Evolutionary conservation across 2,113 vertebrate genomes (phyloP).

Genomic region (Herpetotheres cachinnans): DNA sequence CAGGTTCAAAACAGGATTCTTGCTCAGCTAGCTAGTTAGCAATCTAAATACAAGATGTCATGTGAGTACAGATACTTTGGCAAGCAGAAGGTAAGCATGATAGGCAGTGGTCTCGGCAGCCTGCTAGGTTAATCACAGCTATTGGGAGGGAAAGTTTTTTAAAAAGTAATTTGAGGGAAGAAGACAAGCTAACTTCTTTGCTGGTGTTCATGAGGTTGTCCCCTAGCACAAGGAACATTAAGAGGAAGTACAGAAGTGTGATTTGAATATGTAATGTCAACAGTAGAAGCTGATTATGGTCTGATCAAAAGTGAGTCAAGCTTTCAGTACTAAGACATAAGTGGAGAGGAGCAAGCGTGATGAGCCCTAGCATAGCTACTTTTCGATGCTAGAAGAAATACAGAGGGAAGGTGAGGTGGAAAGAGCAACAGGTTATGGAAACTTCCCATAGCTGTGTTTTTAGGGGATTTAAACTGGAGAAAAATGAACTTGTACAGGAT

Average conservation of each 20-base stretch:
- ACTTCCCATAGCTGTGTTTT: neutral
- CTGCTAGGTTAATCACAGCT: neutral
- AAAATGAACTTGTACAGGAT: neutral
- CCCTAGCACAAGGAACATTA: neutral
- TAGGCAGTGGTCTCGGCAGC: neutral
- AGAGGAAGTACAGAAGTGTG: neutral
- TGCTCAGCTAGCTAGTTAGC: neutral
- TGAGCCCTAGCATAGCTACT: neutral
- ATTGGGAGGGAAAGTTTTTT: neutral
- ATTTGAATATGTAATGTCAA: neutral
- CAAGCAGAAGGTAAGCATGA: neutral
- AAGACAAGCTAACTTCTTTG: neutral
- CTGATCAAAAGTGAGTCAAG: neutral
- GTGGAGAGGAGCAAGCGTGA: neutral
- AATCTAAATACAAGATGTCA: too few relatives aligned
- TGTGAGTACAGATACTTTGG: neutral
- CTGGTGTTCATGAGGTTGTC: neutral
- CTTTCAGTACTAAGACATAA: neutral
- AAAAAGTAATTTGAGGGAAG: neutral
- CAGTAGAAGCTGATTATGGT: neutral
- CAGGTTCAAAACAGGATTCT: neutral
- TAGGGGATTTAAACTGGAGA: neutral
- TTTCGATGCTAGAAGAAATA: neutral
- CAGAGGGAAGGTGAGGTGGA: neutral
- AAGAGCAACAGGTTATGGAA: neutral